phyloP scores from a whole-genome alignment of 2,113 vertebrate species.

The Aspidoscelis tigris region DNA sequence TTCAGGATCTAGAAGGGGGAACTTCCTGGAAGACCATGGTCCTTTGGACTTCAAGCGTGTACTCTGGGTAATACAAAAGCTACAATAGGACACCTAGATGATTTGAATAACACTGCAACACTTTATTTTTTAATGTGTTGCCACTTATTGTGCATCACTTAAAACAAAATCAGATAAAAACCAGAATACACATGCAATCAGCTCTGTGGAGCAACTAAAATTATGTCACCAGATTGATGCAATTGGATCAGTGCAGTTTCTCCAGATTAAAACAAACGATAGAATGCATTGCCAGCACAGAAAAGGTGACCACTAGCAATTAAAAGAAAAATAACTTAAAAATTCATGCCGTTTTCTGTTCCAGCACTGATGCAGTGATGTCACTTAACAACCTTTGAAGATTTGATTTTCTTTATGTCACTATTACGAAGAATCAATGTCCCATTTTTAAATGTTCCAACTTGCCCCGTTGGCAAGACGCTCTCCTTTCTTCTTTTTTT shows the following conservation, averaged over 20 bases:
- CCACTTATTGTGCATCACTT: background rate
- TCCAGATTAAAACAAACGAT: background rate
- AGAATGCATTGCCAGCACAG: slow-evolving; percentile 13
- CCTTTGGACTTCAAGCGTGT: background rate
- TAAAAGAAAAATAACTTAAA: background rate
- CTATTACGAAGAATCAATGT: slow-evolving; percentile 85
- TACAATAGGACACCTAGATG: background rate
- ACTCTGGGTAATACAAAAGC: background rate
- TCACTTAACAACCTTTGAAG: slow-evolving; percentile 78
- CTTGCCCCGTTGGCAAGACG: slow-evolving; percentile 80
- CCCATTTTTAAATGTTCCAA: slow-evolving; percentile 93
- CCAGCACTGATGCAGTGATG: background rate
- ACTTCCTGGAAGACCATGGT: no score
- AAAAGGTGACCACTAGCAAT: background rate
- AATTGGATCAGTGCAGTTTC: background rate
- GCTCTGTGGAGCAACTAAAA: slow-evolving; percentile 10
- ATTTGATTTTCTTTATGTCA: slow-evolving; percentile 91
- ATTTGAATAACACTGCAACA: background rate
- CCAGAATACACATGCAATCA: background rate
- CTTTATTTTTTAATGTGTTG: background rate
- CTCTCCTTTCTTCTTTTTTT: slow-evolving; percentile 77
- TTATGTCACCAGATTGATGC: background rate
- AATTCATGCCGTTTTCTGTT: slow-evolving; percentile 17
- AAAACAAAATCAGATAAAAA: background rate
- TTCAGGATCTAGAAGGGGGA: no score